These are phyloP conservation scores for Acronicta psi DNA, from an alignment of 2,888 invertebrate genomes.

Conservation along the genomic window DNA sequence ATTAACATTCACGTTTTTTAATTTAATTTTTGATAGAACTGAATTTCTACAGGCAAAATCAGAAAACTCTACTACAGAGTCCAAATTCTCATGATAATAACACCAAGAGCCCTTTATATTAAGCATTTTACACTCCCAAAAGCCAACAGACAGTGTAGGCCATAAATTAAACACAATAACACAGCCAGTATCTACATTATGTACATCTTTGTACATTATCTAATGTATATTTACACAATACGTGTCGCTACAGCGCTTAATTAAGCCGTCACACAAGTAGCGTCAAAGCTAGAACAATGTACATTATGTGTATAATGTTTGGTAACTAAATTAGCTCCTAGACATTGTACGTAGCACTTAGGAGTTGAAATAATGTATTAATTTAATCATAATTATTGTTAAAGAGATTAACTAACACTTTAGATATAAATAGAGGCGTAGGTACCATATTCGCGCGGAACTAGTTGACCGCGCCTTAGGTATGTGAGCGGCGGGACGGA, in stretches of 20 bases:
- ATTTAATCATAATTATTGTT: background rate
- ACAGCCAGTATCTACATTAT: background rate
- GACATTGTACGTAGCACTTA: constrained; percentile 6
- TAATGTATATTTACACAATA: constrained; percentile 24
- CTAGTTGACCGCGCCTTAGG: too few relatives aligned
- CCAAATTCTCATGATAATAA: too few relatives aligned
- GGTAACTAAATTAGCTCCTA: constrained; percentile 47
- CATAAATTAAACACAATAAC: constrained; percentile 24
- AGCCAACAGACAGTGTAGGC: background rate
- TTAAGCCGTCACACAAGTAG: constrained; percentile 45
- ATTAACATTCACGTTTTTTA: too few relatives aligned
- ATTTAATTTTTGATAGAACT: background rate
- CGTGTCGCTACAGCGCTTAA: constrained; percentile 38
- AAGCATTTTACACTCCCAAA: background rate
- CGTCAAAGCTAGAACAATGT: constrained; percentile 51
- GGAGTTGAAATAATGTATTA: constrained; percentile 2
- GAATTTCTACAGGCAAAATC: too few relatives aligned
- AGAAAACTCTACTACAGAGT: too few relatives aligned
- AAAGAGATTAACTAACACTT: background rate
- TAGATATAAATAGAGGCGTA: too few relatives aligned
- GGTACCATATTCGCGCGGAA: too few relatives aligned
- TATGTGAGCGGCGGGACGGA: too few relatives aligned
- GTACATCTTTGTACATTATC: constrained; percentile 12
- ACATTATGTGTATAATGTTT: constrained; percentile 38
- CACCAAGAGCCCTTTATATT: too few relatives aligned